Percentiles rank a stretch among this genome's conserved stretches.
phyloP scores from a whole-genome alignment of 2,113 vertebrate species.

The Circaetus cinerascens region DNA sequence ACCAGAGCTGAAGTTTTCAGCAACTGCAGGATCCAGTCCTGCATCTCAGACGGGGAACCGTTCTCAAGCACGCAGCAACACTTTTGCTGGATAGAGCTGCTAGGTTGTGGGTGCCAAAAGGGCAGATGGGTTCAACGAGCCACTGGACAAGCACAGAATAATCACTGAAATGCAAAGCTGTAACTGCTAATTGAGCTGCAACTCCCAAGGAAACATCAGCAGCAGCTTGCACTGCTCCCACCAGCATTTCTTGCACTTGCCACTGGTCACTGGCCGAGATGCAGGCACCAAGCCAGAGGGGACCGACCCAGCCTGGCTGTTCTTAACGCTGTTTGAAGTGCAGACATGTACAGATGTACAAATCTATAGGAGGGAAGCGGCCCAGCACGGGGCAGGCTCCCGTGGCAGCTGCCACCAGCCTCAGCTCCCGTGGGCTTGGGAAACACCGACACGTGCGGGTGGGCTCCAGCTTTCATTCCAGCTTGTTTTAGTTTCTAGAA shows the following conservation, averaged over 20 bases:
- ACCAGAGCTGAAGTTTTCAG: not conserved
- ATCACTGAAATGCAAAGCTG: not conserved
- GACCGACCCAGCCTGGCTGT: not conserved
- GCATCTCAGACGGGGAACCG: rapidly evolving
- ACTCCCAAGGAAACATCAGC: not conserved
- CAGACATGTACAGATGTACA: not conserved
- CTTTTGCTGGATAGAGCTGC: not conserved
- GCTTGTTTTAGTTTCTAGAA: not conserved
- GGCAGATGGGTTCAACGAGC: not conserved
- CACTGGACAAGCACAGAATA: not conserved
- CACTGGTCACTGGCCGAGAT: not conserved
- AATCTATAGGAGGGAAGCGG: not conserved
- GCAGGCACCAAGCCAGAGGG: not conserved
- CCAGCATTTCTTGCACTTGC: not conserved
- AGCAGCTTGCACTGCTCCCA: not conserved
- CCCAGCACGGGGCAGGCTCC: not conserved
- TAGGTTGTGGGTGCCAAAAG: not conserved
- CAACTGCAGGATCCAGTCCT: not conserved
- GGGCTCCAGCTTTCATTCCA: not conserved
- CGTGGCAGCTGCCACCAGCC: not conserved
- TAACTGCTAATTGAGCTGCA: not conserved
- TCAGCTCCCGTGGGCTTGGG: not conserved
- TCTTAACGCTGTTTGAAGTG: rapidly evolving
- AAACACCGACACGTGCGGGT: rapidly evolving
- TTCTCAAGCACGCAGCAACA: not conserved